Conservation (phyloP, 2,888 invertebrate genomes). For the Nemapogon koenigi region DNA sequence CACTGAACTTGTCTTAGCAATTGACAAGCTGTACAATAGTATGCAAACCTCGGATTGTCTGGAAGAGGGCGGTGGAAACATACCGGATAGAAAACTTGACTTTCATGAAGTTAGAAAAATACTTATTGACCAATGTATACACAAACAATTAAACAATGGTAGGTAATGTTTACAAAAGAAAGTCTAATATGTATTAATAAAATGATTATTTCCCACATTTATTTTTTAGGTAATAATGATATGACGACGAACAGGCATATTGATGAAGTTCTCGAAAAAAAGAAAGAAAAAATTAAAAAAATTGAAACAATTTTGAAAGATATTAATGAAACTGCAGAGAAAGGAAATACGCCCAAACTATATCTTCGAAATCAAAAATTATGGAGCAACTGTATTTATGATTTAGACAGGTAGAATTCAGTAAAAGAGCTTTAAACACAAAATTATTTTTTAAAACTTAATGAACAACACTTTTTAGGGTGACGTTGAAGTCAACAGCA, state of each 20-base stretch:
- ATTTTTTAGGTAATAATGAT: too few species aligned
- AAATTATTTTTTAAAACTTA: neutral
- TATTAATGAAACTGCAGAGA: slow-evolving; percentile 42
- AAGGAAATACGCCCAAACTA: slow-evolving; percentile 38
- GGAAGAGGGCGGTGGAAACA: slow-evolving; percentile 11
- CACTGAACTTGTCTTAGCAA: slow-evolving; percentile 38
- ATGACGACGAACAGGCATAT: too few species aligned
- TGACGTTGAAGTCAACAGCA: slow-evolving; percentile 42
- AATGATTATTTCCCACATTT: too few species aligned
- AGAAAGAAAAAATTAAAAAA: slow-evolving; percentile 34
- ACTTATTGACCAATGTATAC: neutral
- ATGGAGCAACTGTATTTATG: slow-evolving; percentile 62
- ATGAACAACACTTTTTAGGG: slow-evolving; percentile 31
- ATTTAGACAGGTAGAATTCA: slow-evolving; percentile 45
- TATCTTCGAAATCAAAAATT: slow-evolving; percentile 46
- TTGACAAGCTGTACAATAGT: slow-evolving; percentile 33
- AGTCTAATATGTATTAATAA: too few species aligned
- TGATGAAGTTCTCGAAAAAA: slow-evolving; percentile 26
- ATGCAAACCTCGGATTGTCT: neutral
- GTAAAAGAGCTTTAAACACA: neutral
- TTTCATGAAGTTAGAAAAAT: slow-evolving; percentile 42
- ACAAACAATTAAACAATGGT: too few species aligned
- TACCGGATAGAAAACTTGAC: slow-evolving; percentile 43
- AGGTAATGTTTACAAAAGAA: too few species aligned
- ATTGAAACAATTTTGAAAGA: slow-evolving; percentile 47